Evolutionary conservation across 2,113 vertebrate genomes (phyloP), one percentile per base, ranked within the genome.

Genomic region (Neomonachus schauinslandi): DNA sequence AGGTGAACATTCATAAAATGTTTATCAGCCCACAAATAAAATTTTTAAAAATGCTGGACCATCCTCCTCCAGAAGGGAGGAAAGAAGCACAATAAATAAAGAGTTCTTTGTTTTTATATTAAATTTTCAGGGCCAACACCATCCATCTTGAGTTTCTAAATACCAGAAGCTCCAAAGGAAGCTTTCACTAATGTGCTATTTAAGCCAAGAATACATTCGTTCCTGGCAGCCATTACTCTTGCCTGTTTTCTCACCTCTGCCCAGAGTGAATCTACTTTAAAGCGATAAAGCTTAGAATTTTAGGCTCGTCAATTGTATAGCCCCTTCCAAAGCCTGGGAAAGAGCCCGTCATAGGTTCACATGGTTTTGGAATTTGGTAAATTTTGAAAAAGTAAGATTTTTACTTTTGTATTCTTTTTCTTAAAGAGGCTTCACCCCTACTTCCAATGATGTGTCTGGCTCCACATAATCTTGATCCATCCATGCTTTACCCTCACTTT

Each of bases 1-100:
- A 94, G 61, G 77, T 97, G 90, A 96, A 93, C 67, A 81, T 76
- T 96, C 91, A 95, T 97, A 85, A 96, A 97, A 96, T 77, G 76
- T 97, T 96, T 91, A 95, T 91, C 49, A 93, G 87, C 46, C 22
- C 51, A 87, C 90, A 94, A 59, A 96, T 97, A 92, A 95, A 94
- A 95, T 24, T 95, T 95, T 96, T 51, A 87, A 92, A 97, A 80
- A 24, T 93, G 49, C 85, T 80, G 11, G 21, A n/a, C 24, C 13
- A 39, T 86, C 81, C 28, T 39, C n/a, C 65, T 90, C 33, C 36
- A 93, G 63, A 76, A 94, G n/a, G 39, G n/a, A 96, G 76, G 33
- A 88, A 94, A 57, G 21, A 69, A 89, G 59, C 33, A 19, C 28
- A 95, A 84, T 88, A 83, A 93, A 96, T 86, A 79, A 92, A 92